A percentile compares a stretch with the other conserved stretches of the same genome.
phyloP scores from a whole-genome alignment of 1,140 invertebrate species.

The Pseudomyrmex concolor region DNA sequence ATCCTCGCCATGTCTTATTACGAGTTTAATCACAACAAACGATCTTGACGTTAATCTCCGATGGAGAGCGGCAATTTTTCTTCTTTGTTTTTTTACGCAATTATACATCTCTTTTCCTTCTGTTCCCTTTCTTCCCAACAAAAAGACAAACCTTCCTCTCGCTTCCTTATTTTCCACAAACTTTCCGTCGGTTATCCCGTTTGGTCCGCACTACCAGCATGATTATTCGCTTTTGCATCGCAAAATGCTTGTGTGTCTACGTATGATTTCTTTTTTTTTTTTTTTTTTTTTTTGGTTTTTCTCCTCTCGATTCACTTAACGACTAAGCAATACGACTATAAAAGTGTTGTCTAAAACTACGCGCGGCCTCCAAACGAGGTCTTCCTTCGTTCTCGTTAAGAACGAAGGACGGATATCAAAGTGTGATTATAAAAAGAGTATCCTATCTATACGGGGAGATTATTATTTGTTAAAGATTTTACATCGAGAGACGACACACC shows the following conservation, averaged over 20 bases:
- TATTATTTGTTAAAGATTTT: constrained; percentile 38
- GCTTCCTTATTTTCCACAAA: constrained; percentile 44
- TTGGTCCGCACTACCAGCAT: constrained; percentile 84
- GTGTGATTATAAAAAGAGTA: constrained; percentile 32
- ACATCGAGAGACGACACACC: constrained; percentile 43
- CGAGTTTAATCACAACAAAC: constrained; percentile 75
- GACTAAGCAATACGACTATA: constrained; percentile 62
- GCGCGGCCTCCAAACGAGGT: constrained; percentile 46
- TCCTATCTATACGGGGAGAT: constrained; percentile 10
- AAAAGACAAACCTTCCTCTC: constrained; percentile 43
- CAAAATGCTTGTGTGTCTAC: constrained; percentile 79
- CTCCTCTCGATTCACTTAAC: constrained; percentile 65
- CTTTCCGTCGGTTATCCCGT: constrained; percentile 79
- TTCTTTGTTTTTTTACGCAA: constrained; percentile 6
- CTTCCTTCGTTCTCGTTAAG: constrained; percentile 9
- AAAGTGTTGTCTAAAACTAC: constrained; percentile 54
- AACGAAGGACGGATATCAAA: constrained; percentile 30
- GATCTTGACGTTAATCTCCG: constrained; percentile 74
- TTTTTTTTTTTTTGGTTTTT: constrained; percentile 58
- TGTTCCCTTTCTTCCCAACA: constrained; percentile 35
- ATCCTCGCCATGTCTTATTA: constrained; percentile 58
- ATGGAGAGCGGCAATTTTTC: constrained; percentile 77
- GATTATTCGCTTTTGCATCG: constrained; percentile 78
- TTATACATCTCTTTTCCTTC: constrained; percentile 8
- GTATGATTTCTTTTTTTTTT: constrained; percentile 74